Base-by-base conservation (phyloP, 1,140 invertebrate genomes). In the Holotrichia oblita region DNA sequence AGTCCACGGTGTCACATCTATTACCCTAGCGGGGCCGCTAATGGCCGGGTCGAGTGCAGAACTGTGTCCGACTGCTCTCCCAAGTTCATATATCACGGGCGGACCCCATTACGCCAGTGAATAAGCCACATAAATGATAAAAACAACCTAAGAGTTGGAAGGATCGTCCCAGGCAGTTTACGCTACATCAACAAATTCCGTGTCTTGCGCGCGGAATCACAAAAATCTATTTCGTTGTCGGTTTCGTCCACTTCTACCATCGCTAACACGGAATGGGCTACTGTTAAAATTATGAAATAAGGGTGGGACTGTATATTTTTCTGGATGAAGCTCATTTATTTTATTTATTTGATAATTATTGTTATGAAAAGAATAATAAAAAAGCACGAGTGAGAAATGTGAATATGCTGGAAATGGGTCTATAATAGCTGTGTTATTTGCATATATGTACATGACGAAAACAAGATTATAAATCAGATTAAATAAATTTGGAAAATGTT, bases 81-180 rank as follows among this genome's bases (percentile, higher is more conserved):
- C 40, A 42, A 74, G 73, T 74, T 74, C 73, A 74, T 74, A 74
- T 74, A 74, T 74, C 73, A 74, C 73, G 14, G 34, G 17, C 40
- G 61, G 61, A 69, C 14, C 34, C 73, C 73, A 74, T 74, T 74
- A 74, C 73, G 34, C 73, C 27, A 42, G 73, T 42, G 73, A 74
- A 74, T 74, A 74, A 74, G 73, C 73, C 73, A 74, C 73, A 74
- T 74, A 74, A 74, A 74, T 74, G 73, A 74, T 74, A 74, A 74
- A 74, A 74, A 74, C 73, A 74, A 74, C 73, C 73, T 41, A 41
- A 74, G 73, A 74, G 61, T 55, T 69, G 73, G 73, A 74, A 74
- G 73, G 73, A 74, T 74, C 73, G 73, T 74, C 73, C 73, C 73
- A 34, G 64, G 22, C 41, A 40, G 27, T 74, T 74, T 74, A 74